Evolutionary conservation across 2,113 vertebrate genomes (phyloP), one percentile per base, ranked within the genome.

Genomic region (Oncorhynchus nerka): DNA sequence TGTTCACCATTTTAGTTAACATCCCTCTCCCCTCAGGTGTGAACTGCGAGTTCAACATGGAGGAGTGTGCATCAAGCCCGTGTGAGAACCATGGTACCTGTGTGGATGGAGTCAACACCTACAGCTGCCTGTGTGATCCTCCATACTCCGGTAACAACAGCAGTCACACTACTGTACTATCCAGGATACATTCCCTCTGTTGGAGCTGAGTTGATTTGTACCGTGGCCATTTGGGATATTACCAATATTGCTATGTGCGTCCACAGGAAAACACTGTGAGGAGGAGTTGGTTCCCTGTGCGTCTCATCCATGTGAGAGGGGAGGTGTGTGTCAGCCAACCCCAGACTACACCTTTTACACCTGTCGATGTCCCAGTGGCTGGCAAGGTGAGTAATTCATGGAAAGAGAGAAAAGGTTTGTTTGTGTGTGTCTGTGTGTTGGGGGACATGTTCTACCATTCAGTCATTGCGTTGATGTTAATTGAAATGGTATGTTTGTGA

Each of bases 261-360:
- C 55, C 78, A 32, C 70, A 98, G 96, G 96, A 83, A 92, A 94
- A 85, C 93, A 96, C 71, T 98, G 97, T 84, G 93, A 95, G 83
- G 88, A 90, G 0, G 90, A 95, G 57, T 89, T 96, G 80, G 89
- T 86, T 78, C 96, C 96, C n/a, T 98, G 97, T 81, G 93, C 92
- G 8, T 94, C 95, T 20, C 93, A 95, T 76, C 97, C 96, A 0
- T 98, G 97, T 88, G 92, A 96, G 85, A 96, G 91, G 75, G 95
- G 93, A 0, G 97, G 94, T 32, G 85, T 94, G 59, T 97, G 97
- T 86, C 93, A 90, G 66, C 95, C 96, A 70, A 90, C 95, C 69
- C 57, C 87, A 30, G 94, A 96, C 88, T 95, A 95, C 75, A 95
- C 94, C 75, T 95, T 94, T 75, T 98, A 94, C 77, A 94, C 90